Evolutionary conservation across 2,797 vertebrate genomes (phyloP), one percentile per base, ranked within the genome.

Genomic region (Paedocypris micromegethes): DNA sequence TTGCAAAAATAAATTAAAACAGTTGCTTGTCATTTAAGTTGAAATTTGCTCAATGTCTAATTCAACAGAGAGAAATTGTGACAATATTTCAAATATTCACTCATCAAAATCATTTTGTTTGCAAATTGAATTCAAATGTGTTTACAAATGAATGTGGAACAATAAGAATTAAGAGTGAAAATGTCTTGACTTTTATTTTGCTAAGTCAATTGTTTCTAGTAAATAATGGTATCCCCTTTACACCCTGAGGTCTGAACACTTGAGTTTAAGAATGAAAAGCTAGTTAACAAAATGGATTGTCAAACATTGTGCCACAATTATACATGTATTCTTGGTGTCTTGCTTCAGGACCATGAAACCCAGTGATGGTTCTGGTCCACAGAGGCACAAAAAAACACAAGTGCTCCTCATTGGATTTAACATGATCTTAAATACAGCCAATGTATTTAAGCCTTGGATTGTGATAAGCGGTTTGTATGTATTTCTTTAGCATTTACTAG

Each of bases 161-260:
- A 23, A 23, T 23, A 23, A 23, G 23, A 23, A 23, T 23, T 23
- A 23, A 23, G 23, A 23, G 23, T 23, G 23, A 23, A 23, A 23
- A 23, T 23, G 1, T 23, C 23, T 23, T 23, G 23, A 23, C 23
- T 23, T 23, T 23, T 23, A 23, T 23, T 23, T 23, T 23, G 23
- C 23, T 23, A 5, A 68, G 37, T 39, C 41, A 45, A 3, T 9
- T 42, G 7, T 45, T 61, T 61, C 44, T 5, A 7, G 4, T 54
- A 42, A 5, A 9, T 55, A 41, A 46, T 42, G 53, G 9, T 53
- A 5, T 9, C 51, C 43, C 44, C 48, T 67, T 67, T 50, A 71
- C 65, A 72, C 65, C 67, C 66, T 66, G 61, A 59, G 63, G 66
- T 66, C 73, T 77, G 65, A 78, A 77, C 75, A 49, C 76, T 73